These are phyloP conservation scores for Styela plicata DNA, from an alignment of 23 tunicate species.

Conservation along the genomic window DNA sequence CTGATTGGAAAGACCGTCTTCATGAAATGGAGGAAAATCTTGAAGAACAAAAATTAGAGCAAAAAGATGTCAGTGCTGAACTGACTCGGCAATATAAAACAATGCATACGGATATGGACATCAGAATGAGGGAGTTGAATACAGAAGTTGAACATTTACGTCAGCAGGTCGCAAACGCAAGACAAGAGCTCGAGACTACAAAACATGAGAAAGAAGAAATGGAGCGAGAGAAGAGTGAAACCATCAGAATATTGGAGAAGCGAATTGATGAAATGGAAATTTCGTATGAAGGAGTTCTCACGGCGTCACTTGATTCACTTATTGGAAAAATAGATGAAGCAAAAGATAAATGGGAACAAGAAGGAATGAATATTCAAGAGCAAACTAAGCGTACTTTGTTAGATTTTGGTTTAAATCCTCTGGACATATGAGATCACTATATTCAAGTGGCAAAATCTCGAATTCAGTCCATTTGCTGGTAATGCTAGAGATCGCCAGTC, in stretches of 20 bases:
- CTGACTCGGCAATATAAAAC: constrained; percentile 89
- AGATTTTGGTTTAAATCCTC: constrained; percentile 83
- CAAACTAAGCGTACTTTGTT: constrained; percentile 64
- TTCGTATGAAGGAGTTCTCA: constrained; percentile 78
- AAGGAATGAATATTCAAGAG: constrained; percentile 60
- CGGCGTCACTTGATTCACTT: constrained; percentile 77
- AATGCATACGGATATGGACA: constrained; percentile 90
- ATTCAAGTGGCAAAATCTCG: no score
- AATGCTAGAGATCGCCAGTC: no score
- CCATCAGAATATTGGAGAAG: constrained; percentile 51
- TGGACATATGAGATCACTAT: constrained; percentile 73
- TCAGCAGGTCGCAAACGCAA: constrained; percentile 75
- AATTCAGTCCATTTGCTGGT: no score
- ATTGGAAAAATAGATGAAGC: constrained; percentile 55
- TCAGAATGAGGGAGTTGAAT: constrained; percentile 61
- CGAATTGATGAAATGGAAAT: constrained; percentile 97
- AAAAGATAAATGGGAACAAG: constrained; percentile 69
- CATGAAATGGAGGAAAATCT: constrained; percentile 44
- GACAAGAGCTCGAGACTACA: constrained; percentile 52
- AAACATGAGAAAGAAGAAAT: constrained; percentile 65
- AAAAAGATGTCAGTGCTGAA: constrained; percentile 90
- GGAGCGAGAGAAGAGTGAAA: constrained; percentile 80
- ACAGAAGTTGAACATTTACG: constrained; percentile 80
- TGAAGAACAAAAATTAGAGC: constrained; percentile 41
- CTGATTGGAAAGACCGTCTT: constrained; percentile 45